Base-by-base conservation (phyloP, 1,140 invertebrate species). In the Conus betulinus region DNA sequence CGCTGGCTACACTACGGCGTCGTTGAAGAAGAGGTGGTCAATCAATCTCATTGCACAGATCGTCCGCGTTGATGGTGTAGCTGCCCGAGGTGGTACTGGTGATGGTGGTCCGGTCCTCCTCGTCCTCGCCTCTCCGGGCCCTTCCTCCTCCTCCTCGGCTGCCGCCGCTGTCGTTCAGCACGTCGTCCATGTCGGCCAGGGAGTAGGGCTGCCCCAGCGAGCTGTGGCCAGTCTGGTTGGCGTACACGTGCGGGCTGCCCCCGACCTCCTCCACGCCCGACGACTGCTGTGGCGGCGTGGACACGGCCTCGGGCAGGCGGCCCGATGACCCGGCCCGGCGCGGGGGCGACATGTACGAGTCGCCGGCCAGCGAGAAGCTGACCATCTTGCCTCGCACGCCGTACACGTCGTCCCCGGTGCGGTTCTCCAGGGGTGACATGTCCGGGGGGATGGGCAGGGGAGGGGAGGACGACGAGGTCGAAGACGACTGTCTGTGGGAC, bases 51-150 rank as follows among this genome's bases (percentile, higher is more conserved):
- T 93, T 90, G 63, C 92, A 92, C 85, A 94, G 90, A 79, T 94
- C 94, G 57, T 94, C 94, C 0, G 94, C 93, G 90, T 94, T 94
- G 79, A 94, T 93, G 11, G 93, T 94, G 88, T 93, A 93, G 85
- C 93, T 93, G 53, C 93, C 93, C 0, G 93, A 94, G 2, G 93
- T 94, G 78, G 94, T 94, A 8, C 91, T 93, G 78, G 91, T 93
- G 55, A 89, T 89, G 84, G 90, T 91, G 51, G 93, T 92, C 79
- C 93, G 91, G 55, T 91, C 87, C 27, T 89, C 87, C 15, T 89
- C 90, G 5, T 76, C 82, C 6, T 87, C 88, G 87, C 51, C 60
- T 25, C 52, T 86, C n/a, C 71, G 81, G 20, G 25, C 79, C 20
- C 88, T 55, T 93, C 91, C 27, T 91, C 87, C 39, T 87, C 82